Percentiles rank a stretch among this genome's conserved stretches.
Conservation (phyloP, 2,888 invertebrate species). For the Apodemia hepburni region DNA sequence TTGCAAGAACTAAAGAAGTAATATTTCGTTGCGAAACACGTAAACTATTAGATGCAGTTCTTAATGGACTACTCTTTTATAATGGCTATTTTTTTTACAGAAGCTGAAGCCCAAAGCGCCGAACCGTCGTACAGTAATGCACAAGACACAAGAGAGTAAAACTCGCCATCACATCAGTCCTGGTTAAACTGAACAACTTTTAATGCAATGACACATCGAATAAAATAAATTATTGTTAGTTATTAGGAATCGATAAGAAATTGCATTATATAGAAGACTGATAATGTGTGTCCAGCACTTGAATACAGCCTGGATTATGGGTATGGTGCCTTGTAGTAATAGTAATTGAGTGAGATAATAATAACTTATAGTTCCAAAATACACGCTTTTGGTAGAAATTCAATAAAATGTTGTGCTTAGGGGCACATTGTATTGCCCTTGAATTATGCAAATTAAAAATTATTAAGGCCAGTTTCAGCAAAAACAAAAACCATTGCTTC, state of each 20-base stretch:
- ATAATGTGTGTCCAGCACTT: constrained; percentile 46
- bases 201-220: constrained; percentile 1
- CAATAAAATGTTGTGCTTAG: not conserved
- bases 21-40: not conserved
- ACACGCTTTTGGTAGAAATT: not conserved
- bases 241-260: constrained; percentile 1
- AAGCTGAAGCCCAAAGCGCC: constrained; percentile 56
- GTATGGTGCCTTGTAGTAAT: constrained; percentile 25
- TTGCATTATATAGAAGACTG: constrained; percentile 51
- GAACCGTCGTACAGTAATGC: constrained; percentile 69
- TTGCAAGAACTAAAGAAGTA: not conserved
- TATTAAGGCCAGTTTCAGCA: no score
- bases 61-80: not conserved
- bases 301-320: constrained; percentile 33
- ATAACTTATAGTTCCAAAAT: constrained; percentile 23
- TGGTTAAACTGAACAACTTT: constrained; percentile 31
- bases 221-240: constrained; percentile 10
- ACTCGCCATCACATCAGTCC: constrained; percentile 29
- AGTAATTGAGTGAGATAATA: constrained; percentile 38
- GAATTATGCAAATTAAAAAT: no score
- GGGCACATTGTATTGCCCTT: no score
- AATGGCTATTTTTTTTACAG: constrained; percentile 43
- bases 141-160: constrained; percentile 44
- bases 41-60: not conserved
- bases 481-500: no score